phyloP scores from a whole-genome alignment of 2,797 vertebrate genomes.

The Ciconia nigra region DNA sequence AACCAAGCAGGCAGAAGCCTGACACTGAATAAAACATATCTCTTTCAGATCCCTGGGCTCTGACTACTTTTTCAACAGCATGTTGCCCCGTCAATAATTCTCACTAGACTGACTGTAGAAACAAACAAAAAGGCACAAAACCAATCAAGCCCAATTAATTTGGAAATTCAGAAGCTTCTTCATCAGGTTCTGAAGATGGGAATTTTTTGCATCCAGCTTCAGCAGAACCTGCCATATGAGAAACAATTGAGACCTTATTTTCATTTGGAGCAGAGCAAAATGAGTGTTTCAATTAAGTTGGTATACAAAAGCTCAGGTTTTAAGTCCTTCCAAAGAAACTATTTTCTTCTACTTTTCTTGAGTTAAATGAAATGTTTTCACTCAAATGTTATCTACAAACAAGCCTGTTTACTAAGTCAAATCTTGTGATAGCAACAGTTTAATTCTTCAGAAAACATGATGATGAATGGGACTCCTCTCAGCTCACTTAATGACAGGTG shows the following conservation, averaged over 20 bases:
- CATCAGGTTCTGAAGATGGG: neutral
- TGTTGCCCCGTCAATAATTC: neutral
- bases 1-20: neutral
- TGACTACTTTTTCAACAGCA: neutral
- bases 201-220: neutral
- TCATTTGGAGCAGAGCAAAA: neutral
- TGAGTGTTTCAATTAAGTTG: neutral
- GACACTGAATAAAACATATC: neutral
- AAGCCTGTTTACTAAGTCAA: neutral
- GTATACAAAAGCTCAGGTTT: neutral
- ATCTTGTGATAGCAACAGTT: neutral
- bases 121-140: neutral
- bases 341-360: neutral
- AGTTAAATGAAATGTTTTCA: neutral
- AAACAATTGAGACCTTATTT: neutral
- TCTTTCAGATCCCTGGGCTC: neutral
- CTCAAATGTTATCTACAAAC: neutral
- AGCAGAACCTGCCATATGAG: neutral
- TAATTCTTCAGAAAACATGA: neutral
- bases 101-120: neutral
- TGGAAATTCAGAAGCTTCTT: neutral
- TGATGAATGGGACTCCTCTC: neutral
- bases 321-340: neutral
- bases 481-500: neutral
- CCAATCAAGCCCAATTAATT: neutral